Base-by-base conservation (phyloP, 2,797 vertebrate species). In the Capromys pilorides region DNA sequence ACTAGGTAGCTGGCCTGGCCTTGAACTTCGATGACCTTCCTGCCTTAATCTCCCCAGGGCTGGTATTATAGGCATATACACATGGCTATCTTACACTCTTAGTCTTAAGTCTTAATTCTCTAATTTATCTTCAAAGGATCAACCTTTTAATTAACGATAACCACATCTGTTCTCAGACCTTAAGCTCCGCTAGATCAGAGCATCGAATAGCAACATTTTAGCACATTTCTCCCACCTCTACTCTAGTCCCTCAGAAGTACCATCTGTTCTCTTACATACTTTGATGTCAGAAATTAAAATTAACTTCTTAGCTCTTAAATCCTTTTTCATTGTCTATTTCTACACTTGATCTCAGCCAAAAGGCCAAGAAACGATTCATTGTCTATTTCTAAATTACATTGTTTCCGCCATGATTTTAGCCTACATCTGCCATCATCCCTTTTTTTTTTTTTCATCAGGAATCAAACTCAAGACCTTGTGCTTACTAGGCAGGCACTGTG, bases 221-320 rank as follows among this genome's bases (percentile, higher is more conserved):
- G 26, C 31, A 62, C 64, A 67, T 88, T 91, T 84, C 10, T 51
- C 71, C 19, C 3, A 66, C 54, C 54, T 83, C 49, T 3, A 33
- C 36, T 64, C 2, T 36, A 59, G 14, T 83, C 19, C 36, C n/a
- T 93, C 14, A 59, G 9, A n/a, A 79, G 11, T 90, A n/a, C 21
- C 21, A 0, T 61, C 54, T 69, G 5, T 82, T 61, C 21, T 66
- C 51, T 90, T 54, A 90, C 28, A 45, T 88, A 5, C 88, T 84
- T 83, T 88, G n/a, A 90, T 93, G 19, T 93, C 75, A 62, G 64
- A 91, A 57, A 79, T 84, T 24, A 91, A 95, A 88, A 79, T 87
- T 39, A 87, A 67, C 71, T 80, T 54, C n/a, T 51, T 45, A 87
- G 18, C 64, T 88, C 41, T 91, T 69, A 93, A 88, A 75, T 85